Percentiles rank a stretch among this genome's conserved stretches.
phyloP scores from a whole-genome alignment of 37 sponge, comb jelly and placozoan genomes.

The Beroe forskalii region DNA sequence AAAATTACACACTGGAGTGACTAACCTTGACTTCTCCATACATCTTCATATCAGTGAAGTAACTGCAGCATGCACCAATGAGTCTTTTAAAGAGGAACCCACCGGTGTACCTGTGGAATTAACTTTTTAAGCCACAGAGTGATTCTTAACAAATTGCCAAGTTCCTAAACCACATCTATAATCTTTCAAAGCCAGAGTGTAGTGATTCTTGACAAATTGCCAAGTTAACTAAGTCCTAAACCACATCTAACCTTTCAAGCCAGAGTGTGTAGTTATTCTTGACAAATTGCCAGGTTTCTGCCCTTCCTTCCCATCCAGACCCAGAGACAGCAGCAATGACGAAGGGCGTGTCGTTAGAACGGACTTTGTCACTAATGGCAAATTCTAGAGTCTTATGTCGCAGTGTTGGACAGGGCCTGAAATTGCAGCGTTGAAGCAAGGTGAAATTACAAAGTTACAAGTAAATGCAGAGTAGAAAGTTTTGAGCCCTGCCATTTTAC shows the following conservation, averaged over 20 bases:
- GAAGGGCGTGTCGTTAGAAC: slow-evolving; percentile 44
- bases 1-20: too few species aligned
- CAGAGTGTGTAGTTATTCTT: slow-evolving; percentile 74
- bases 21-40: slow-evolving; percentile 30
- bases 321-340: slow-evolving; percentile 7
- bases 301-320: slow-evolving; percentile 69
- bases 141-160: slow-evolving; percentile 83
- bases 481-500: too few species aligned
- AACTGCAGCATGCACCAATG: neutral
- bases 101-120: slow-evolving; percentile 32
- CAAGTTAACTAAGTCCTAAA: too few species aligned
- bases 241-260: slow-evolving; percentile 73
- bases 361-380: slow-evolving; percentile 67
- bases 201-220: too few species aligned
- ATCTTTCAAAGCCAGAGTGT: too few species aligned
- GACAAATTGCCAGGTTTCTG: slow-evolving; percentile 83
- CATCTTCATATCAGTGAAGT: slow-evolving; percentile 5
- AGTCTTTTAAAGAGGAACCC: slow-evolving; percentile 43
- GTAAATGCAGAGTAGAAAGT: too few species aligned
- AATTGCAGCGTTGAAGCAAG: too few species aligned
- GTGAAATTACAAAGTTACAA: too few species aligned
- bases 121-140: slow-evolving; percentile 69
- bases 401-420: slow-evolving; percentile 21
- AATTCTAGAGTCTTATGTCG: slow-evolving; percentile 71
- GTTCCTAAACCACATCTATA: too few species aligned